Base-by-base conservation (phyloP, 2,888 invertebrate species). In the Zygaena filipendulae region DNA sequence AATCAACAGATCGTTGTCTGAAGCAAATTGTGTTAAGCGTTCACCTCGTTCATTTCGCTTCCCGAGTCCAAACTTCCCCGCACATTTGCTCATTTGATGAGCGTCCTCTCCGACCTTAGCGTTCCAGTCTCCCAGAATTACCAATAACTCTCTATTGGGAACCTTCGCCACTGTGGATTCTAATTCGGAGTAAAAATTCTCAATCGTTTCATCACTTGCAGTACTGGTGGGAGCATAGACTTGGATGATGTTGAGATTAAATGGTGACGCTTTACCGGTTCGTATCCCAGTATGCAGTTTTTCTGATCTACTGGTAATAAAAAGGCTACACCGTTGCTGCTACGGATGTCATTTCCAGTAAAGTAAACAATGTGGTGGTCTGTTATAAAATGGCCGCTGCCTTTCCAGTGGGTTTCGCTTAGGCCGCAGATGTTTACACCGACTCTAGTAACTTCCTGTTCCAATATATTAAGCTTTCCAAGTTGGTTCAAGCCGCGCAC, bases 51-150 rank as follows among this genome's bases (percentile, higher is more conserved):
- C 9, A 42, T 44, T 44, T 4, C 42, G 25, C 6, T 3, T 4
- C 2, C 41, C 36, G 7, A 36, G 33, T 3, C 40, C 40, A 26
- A 32, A 29, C 6, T 25, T 29, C 5, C 35, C 40, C 1, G 31
- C 36, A 6, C 21, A 16, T 10, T 25, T 13, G 22, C 10, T 11
- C 2, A 18, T 7, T 13, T 25, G 25, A 8, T 24, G 13, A 2
- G 30, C 16, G 21, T 38, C 27, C n/a, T 19, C 29, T 3, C 32
- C 38, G 2, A 39, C 19, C 20, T 42, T 42, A 0, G 39, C 37
- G 22, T 42, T 39, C 16, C 35, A 40, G 13, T 42, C 39, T 1
- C 39, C 36, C 12, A 40, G 8, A 12, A 40, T 20, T 3, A 36
- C 8, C 3, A 40, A 12, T 2, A 29, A 2, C 13, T 42, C 36